Evolutionary conservation across 2,797 vertebrate genomes (phyloP).

Genomic region (Rhinogobio ventralis): DNA sequence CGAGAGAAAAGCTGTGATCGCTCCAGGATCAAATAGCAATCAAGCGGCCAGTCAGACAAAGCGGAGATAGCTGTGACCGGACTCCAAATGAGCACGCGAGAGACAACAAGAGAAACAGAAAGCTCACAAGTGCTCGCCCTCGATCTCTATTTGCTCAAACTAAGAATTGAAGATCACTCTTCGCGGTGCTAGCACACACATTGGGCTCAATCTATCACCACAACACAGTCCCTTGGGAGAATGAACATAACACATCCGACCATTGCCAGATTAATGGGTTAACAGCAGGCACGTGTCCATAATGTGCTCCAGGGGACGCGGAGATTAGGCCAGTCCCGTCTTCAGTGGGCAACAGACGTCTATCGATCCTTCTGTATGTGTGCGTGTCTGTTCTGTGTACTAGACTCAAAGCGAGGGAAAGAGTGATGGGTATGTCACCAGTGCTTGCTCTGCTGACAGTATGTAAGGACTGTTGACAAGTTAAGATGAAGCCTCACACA

Average conservation of each 20-base stretch:
- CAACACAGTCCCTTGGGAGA: slow-evolving; percentile 48
- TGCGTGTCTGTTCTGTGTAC: slow-evolving; percentile 40
- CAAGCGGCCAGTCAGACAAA: slow-evolving; percentile 36
- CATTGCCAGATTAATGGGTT: slow-evolving; percentile 64
- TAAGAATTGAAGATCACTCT: slow-evolving; percentile 50
- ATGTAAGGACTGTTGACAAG: slow-evolving; percentile 76
- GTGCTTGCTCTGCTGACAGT: slow-evolving; percentile 68
- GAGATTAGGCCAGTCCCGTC: slow-evolving; percentile 59
- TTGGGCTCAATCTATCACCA: slow-evolving; percentile 61
- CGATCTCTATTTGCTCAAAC: slow-evolving; percentile 53
- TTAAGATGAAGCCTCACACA: slow-evolving; percentile 74
- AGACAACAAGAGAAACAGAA: slow-evolving; percentile 39
- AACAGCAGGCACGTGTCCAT: slow-evolving; percentile 63
- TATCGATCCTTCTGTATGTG: slow-evolving; percentile 60
- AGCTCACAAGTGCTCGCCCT: slow-evolving; percentile 39
- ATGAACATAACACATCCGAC: slow-evolving; percentile 48
- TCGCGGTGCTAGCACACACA: slow-evolving; percentile 48
- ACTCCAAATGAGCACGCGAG: slow-evolving; percentile 55
- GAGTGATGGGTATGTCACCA: slow-evolving; percentile 69
- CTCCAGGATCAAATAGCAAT: slow-evolving; percentile 54
- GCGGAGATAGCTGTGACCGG: slow-evolving; percentile 48
- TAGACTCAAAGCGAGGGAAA: slow-evolving; percentile 26
- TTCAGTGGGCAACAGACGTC: slow-evolving; percentile 50
- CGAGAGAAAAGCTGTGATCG: slow-evolving; percentile 28
- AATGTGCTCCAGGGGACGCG: slow-evolving; percentile 63